Base-by-base conservation (phyloP, 2,113 vertebrate genomes). In the Herpetotheres cachinnans region DNA sequence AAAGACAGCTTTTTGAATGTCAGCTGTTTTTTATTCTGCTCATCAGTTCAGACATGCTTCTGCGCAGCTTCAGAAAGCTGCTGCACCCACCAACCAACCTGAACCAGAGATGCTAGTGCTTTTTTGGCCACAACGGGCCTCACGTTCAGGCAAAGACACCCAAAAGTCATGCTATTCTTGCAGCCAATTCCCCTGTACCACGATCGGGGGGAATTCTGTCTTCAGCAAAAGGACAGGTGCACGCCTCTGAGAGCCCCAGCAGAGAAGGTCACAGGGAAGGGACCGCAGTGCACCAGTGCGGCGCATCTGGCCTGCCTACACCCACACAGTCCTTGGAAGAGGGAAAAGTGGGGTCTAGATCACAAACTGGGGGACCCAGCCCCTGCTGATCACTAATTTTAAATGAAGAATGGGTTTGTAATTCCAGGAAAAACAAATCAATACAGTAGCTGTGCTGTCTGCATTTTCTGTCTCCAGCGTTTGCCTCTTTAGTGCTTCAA, bases 381-480 rank as follows among this genome's bases (percentile, higher is more conserved):
- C 19, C 29, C 22, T 38, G 42, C 34, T 1, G 0, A 55, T 55
- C 25, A 11, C 50, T 82, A 13, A 81, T 78, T 89, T 86, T 40
- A 83, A 59, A 47, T 50, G 65, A 94, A 70, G 66, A 80, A 85
- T 27, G 16, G 42, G 30, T 54, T 83, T 91, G 46, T 54, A 73
- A 82, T 80, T 93, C 46, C 67, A 70, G 82, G 71, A 90, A 72
- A 87, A 89, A 52, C 17, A 78, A 91, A 96, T 95, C 89, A 91
- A 95, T 95, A 76, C 11, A 6, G 3, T 36, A 72, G 52, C 71
- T 58, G 16, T 59, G 50, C 63, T 0, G 0, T 54, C 71, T 81
- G 49, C 50, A 38, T 80, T 92, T 86, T 88, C 78, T 88, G 71
- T 89, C 92, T 82, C 54, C 62, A 72, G 36, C 17, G 24, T 72